phyloP scores from a whole-genome alignment of 2,113 vertebrate species.

The Arothron firmamentum region DNA sequence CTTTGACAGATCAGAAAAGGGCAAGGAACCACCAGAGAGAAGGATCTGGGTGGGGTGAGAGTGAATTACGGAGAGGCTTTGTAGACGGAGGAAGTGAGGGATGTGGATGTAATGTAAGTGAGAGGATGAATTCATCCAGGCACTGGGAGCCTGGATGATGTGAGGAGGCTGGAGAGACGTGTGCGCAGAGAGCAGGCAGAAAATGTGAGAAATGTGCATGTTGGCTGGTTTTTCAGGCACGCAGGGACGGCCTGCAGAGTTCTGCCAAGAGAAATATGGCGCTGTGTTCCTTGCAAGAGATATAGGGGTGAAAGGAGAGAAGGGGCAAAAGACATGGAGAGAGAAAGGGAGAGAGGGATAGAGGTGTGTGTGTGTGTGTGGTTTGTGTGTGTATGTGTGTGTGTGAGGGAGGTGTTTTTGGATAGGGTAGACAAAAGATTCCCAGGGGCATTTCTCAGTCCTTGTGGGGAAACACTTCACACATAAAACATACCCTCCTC shows the following conservation, averaged over 20 bases:
- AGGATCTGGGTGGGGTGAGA: constrained; percentile 44
- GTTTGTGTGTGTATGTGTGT: constrained; percentile 24
- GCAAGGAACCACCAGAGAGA: constrained; percentile 52
- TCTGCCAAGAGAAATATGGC: constrained; percentile 79
- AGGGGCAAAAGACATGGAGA: constrained; percentile 37
- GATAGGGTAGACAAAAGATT: constrained; percentile 48
- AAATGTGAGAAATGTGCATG: constrained; percentile 78
- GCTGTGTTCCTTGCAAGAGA: constrained; percentile 68
- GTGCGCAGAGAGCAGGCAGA: constrained; percentile 70
- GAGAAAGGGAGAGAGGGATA: constrained; percentile 8
- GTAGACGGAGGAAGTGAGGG: constrained; percentile 51
- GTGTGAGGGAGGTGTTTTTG: constrained; percentile 2
- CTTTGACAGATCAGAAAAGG: constrained; percentile 47
- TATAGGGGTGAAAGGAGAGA: constrained; percentile 55
- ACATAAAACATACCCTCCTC: constrained; percentile 24
- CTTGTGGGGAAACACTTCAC: neutral
- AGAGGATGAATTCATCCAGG: constrained; percentile 63
- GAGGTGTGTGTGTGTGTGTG: constrained; percentile 20
- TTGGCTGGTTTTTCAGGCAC: constrained; percentile 77
- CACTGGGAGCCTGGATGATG: constrained; percentile 57
- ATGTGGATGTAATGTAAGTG: constrained; percentile 43
- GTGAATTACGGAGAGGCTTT: constrained; percentile 49
- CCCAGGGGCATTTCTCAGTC: constrained; percentile 50
- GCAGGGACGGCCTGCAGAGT: constrained; percentile 76
- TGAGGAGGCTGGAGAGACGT: constrained; percentile 62